These are phyloP conservation scores for Bugulina stolonifera DNA, from an alignment of 2,888 invertebrate genomes.

Conservation along the genomic window DNA sequence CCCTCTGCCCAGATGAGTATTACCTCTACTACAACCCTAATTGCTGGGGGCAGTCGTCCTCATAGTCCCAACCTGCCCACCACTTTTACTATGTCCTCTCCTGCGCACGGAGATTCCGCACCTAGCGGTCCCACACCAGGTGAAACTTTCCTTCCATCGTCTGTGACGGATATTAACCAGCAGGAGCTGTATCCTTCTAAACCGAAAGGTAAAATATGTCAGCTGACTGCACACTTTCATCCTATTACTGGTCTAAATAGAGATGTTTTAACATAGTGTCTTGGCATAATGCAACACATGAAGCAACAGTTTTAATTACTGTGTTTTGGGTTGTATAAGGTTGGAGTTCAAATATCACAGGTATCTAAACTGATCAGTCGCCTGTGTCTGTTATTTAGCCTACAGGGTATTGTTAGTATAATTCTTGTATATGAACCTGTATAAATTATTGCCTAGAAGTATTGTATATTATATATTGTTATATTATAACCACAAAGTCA, in stretches of 20 bases:
- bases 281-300: no score
- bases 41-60: neutral
- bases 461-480: neutral
- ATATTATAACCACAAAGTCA: neutral
- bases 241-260: no score
- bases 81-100: neutral
- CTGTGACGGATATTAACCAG: conserved; percentile 10
- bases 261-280: no score
- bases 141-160: neutral
- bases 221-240: neutral
- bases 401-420: neutral
- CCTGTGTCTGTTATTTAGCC: no score
- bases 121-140: neutral
- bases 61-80: neutral
- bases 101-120: neutral
- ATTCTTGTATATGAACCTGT: neutral
- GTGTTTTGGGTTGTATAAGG: no score
- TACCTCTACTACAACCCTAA: neutral
- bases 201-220: conserved; percentile 2
- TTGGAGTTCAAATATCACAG: no score
- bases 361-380: no score
- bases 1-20: neutral
- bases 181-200: neutral
- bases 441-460: neutral
- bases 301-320: no score